These are phyloP conservation scores for Acromyrmex echinatior DNA, from an alignment of 1,140 invertebrate species.

Conservation along the genomic window DNA sequence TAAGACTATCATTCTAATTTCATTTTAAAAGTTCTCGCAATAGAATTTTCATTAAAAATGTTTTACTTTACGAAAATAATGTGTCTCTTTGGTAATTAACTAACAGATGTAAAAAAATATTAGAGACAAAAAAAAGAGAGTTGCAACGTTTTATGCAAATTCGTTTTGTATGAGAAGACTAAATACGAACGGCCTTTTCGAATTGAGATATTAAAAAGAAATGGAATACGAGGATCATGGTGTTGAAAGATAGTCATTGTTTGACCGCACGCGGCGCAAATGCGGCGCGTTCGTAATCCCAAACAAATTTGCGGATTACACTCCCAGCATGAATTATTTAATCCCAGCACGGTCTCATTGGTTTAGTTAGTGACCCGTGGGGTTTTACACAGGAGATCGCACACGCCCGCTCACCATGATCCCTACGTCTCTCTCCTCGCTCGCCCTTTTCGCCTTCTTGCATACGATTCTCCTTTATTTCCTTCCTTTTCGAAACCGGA, in stretches of 20 bases:
- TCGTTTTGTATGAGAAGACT: neutral
- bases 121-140: neutral
- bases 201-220: conserved; percentile 77
- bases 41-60: neutral
- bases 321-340: conserved; percentile 85
- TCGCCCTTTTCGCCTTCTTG: conserved; percentile 20
- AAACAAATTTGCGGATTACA: conserved; percentile 86
- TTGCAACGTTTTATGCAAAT: neutral
- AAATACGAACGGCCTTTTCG: conserved; percentile 40
- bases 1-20: neutral
- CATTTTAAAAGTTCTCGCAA: neutral
- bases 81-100: neutral
- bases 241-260: conserved; percentile 82
- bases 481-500: conserved; percentile 1
- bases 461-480: neutral
- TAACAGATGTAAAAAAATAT: neutral
- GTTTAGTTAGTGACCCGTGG: conserved; percentile 83
- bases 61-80: neutral
- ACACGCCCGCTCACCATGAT: conserved; percentile 77
- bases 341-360: conserved; percentile 83
- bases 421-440: conserved; percentile 32
- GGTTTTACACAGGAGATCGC: conserved; percentile 77
- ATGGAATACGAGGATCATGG: conserved; percentile 66
- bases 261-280: conserved; percentile 83
- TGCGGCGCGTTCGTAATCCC: conserved; percentile 81